phyloP scores from a whole-genome alignment of 2,113 vertebrate species.

The Ptyas mucosa region DNA sequence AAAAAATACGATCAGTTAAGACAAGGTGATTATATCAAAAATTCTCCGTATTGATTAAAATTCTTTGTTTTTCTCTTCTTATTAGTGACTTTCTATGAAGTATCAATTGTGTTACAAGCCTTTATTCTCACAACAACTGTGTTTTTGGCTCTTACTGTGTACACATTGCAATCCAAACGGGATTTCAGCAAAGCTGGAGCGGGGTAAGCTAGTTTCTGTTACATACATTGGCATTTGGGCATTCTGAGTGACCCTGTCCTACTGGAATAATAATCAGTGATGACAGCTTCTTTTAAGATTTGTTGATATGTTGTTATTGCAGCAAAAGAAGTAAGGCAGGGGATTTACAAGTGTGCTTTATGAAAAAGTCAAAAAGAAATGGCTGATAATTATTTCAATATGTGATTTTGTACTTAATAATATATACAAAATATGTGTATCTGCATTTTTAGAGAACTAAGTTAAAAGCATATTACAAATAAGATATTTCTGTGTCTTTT shows the following conservation, averaged over 20 bases:
- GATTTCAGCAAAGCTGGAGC: conserved; percentile 94
- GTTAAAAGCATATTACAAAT: conserved; percentile 15
- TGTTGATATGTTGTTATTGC: background rate
- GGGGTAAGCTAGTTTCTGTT: conserved; percentile 72
- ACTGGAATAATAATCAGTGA: background rate
- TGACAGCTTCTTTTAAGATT: background rate
- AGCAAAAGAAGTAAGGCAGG: background rate
- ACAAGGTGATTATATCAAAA: background rate
- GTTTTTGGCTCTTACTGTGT: conserved; percentile 85
- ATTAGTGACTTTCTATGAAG: conserved; percentile 89
- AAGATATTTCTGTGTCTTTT: conserved; percentile 32
- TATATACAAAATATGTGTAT: background rate
- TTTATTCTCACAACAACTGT: conserved; percentile 86
- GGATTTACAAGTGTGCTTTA: background rate
- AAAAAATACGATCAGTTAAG: background rate
- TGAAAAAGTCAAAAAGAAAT: background rate
- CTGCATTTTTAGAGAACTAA: background rate
- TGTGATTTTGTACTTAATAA: background rate
- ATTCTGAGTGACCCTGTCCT: background rate
- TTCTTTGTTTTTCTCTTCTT: conserved; percentile 31
- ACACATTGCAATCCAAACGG: conserved; percentile 90
- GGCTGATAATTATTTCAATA: background rate
- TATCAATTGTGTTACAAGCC: conserved; percentile 83
- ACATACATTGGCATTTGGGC: background rate
- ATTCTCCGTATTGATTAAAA: background rate